Evolutionary conservation across 2,797 vertebrate species (phyloP).

Genomic region (Podarcis siculus): DNA sequence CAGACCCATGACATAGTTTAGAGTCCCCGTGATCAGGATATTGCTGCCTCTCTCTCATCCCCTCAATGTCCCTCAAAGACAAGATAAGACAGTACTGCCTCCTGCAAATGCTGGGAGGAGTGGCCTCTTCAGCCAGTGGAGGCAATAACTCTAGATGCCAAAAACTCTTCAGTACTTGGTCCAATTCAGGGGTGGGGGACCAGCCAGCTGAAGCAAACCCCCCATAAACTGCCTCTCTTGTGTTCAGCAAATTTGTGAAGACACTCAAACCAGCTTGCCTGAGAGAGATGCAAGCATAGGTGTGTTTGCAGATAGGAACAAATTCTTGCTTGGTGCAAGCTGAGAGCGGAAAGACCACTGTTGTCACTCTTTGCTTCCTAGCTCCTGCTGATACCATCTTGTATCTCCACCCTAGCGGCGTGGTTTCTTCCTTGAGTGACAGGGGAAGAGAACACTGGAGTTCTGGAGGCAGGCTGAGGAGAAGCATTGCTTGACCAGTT

Average conservation of each 20-base stretch:
- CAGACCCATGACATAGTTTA: neutral
- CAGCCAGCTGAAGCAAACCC: neutral
- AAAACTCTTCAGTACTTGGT: neutral
- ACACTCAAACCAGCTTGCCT: neutral
- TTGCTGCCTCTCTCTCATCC: too few relatives aligned
- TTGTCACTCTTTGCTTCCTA: neutral
- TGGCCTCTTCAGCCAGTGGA: neutral
- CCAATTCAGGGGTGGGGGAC: neutral
- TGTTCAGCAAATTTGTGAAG: neutral
- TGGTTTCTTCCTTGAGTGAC: neutral
- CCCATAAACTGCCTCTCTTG: too few relatives aligned
- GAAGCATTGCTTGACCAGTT: neutral
- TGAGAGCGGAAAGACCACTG: neutral
- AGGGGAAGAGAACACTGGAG: neutral
- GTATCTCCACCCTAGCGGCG: neutral
- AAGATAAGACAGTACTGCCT: neutral
- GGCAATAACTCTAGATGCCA: neutral
- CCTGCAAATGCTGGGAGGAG: neutral
- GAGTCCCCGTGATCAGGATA: neutral
- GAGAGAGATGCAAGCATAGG: neutral
- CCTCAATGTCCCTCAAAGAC: too few relatives aligned
- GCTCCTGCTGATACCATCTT: neutral
- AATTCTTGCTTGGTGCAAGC: neutral
- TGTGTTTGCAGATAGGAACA: neutral
- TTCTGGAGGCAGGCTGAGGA: too few relatives aligned